Conservation (phyloP, 1,140 invertebrate species). For the Trypoxylus dichotomus region DNA sequence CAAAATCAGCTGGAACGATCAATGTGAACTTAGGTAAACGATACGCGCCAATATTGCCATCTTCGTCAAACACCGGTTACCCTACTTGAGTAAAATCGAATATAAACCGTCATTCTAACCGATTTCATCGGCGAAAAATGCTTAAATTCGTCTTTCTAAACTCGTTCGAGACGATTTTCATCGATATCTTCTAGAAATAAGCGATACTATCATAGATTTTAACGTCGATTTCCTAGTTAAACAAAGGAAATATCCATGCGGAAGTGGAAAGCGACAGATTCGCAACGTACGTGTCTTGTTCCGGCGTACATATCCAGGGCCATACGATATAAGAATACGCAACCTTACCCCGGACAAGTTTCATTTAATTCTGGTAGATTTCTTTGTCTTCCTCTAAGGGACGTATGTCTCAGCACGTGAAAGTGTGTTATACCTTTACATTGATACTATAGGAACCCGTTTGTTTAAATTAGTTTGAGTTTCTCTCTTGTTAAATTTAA, state of each 20-base stretch:
- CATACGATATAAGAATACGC: background rate
- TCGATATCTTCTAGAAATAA: background rate
- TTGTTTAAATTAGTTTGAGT: background rate
- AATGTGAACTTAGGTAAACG: background rate
- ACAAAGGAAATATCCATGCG: constrained; percentile 15
- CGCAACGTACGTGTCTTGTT: background rate
- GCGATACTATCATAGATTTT: background rate
- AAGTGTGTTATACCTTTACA: background rate
- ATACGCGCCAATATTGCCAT: background rate
- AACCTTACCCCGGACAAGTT: background rate
- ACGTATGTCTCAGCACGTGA: background rate
- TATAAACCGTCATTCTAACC: background rate
- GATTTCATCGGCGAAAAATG: background rate
- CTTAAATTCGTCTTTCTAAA: background rate
- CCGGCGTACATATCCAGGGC: background rate
- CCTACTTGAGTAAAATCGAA: background rate
- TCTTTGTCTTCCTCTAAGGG: background rate
- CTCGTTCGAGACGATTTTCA: background rate
- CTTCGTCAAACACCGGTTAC: constrained; percentile 9
- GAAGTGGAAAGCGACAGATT: background rate
- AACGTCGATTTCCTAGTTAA: background rate
- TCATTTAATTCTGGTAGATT: background rate
- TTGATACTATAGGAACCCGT: background rate
- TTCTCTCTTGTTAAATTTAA: background rate
- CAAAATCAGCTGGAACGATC: constrained; percentile 53